Base-by-base conservation (phyloP, 23 tunicate species). In the Styela clava region DNA sequence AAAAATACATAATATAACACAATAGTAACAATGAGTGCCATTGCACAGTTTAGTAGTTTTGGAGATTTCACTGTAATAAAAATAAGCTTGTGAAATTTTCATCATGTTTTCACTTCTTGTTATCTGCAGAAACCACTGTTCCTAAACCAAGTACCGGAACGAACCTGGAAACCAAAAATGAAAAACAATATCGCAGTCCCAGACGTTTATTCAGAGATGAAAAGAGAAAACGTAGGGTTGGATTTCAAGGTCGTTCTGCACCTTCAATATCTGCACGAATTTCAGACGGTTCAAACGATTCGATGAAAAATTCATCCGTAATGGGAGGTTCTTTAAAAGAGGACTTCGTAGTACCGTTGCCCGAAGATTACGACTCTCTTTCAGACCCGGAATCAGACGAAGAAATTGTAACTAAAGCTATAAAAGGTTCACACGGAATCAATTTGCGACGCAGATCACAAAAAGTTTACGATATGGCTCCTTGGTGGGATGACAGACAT, bases 351-450 rank as follows among this genome's bases (percentile, higher is more conserved):
- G 56, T 44, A 5, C 56, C 7, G 31, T 22, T 67, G 21, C 18
- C n/a, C 29, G 87, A 78, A 18, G 79, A 64, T 7, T 85, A 86
- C 62, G 91, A 91, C 78, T 91, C 97, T 21, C 25, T 91, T 32
- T 91, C 97, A 2, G 97, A 91, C 36, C 74, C 73, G 19, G 97
- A 91, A 67, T 86, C 97, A 3, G 97, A 91, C 69, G 85, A 71
- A 31, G 97, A 91, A 30, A 24, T 83, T 21, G 85, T 69, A 24
- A 91, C 97, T 1, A 87, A 79, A 34, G 77, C 88, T 28, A 82
- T 89, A 3, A 64, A 83, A 37, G 83, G 91, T 18, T 79, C 65
- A 9, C 83, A 85, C 3, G 97, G 86, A 73, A 83, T 91, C 52
- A 84, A 91, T 33, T 79, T 82, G 27, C 30, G 71, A 5, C 79